Conservation (phyloP, 2,113 vertebrate genomes). For the Lipophrys pholis region DNA sequence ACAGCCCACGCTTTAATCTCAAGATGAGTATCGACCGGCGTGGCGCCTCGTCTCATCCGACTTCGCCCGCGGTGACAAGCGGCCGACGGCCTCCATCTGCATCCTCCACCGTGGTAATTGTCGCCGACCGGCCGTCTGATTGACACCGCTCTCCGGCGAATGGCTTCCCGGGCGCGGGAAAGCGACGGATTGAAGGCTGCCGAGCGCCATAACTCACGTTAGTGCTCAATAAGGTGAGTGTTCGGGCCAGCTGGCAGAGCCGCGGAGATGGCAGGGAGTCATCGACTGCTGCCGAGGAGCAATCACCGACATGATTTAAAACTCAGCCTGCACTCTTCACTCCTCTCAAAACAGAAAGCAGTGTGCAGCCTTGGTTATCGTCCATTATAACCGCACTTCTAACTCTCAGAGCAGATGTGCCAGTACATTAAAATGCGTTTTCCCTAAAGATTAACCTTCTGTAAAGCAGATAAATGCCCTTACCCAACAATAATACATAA, state of each 20-base stretch:
- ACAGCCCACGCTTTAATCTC: constrained; percentile 39
- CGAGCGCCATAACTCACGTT: constrained; percentile 33
- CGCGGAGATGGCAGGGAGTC: constrained; percentile 34
- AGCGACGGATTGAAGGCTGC: constrained; percentile 32
- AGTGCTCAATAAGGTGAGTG: constrained; percentile 31
- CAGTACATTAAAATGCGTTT: too few species aligned
- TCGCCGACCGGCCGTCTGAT: constrained; percentile 59
- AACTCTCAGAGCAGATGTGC: too few species aligned
- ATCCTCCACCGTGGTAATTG: constrained; percentile 47
- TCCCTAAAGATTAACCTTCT: too few species aligned
- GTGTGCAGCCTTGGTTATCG: background rate
- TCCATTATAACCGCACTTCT: background rate
- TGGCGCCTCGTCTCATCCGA: constrained; percentile 16
- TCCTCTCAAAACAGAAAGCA: background rate
- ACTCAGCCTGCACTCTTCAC: constrained; percentile 8
- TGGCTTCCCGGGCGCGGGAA: constrained; percentile 31
- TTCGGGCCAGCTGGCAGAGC: constrained; percentile 30
- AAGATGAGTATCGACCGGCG: constrained; percentile 59
- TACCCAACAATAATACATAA: too few species aligned
- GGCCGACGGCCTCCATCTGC: constrained; percentile 43
- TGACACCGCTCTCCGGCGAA: constrained; percentile 41
- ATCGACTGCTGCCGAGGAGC: constrained; percentile 22
- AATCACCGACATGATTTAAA: constrained; percentile 41
- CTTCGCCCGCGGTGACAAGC: constrained; percentile 25
- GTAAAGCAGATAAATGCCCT: too few species aligned